Evolutionary conservation across 2,113 vertebrate genomes (phyloP).

Genomic region (Megaceryle torquata): DNA sequence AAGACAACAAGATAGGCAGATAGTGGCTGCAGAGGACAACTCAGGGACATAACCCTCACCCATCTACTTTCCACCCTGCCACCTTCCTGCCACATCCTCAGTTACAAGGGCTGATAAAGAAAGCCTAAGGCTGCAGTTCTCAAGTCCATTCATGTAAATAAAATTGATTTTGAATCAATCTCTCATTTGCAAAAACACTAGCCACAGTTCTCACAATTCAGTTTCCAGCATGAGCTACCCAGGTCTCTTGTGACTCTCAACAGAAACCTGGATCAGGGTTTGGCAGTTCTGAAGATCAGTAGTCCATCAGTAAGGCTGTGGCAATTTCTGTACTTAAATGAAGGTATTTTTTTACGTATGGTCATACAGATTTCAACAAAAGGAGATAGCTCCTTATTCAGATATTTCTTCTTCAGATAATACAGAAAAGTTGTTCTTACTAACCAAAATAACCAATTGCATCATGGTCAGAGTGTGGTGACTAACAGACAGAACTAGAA

Average conservation of each 20-base stretch:
- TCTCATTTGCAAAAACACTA: neutral
- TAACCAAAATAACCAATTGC: neutral
- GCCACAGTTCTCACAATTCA: neutral
- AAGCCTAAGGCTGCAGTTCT: neutral
- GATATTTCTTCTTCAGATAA: neutral
- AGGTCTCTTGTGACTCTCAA: neutral
- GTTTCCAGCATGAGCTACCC: neutral
- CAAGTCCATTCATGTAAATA: neutral
- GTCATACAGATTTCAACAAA: neutral
- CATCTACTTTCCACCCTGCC: neutral
- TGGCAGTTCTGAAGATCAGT: neutral
- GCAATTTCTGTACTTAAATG: neutral
- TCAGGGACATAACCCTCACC: neutral
- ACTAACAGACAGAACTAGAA: neutral
- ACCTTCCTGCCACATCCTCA: neutral
- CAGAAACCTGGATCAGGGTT: neutral
- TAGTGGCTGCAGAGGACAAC: neutral
- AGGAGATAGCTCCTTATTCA: neutral
- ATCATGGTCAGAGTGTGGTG: neutral
- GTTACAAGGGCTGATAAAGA: neutral
- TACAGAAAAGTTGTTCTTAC: neutral
- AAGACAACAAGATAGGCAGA: neutral
- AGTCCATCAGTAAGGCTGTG: neutral
- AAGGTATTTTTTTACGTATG: neutral
- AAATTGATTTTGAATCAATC: neutral